Base-by-base conservation (phyloP, 1,140 invertebrate species). In the Drosophila nigrodunni region DNA sequence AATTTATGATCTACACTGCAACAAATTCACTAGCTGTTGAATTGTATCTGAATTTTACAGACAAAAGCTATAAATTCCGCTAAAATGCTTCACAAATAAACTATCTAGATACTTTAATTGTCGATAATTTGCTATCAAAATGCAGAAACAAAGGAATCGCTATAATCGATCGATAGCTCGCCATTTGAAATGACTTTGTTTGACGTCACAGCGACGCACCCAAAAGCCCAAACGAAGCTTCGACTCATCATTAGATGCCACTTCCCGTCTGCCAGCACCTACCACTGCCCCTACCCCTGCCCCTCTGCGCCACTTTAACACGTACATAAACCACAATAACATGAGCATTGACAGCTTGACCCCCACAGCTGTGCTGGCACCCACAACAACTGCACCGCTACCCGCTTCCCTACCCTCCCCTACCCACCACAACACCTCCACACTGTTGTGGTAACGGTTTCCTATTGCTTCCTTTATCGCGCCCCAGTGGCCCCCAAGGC, bases 401-500 rank as follows among this genome's bases (percentile, higher is more conserved):
- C 10, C 10, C 49, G n/a, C 3, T 21, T 7, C 11, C 7, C 47
- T 50, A 3, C 25, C 25, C 25, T 30, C 46, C n/a, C 30, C 34
- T 54, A 7, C 52, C 3, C 7, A n/a, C 30, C n/a, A 35, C 30
- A 52, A 13, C 13, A 35, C 3, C 7, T 30, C 30, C n/a, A 52
- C 30, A 52, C n/a, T 34, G 30, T n/a, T 62, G 46, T 30, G 61
- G 39, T 11, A 30, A 74, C 34, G 59, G 35, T 74, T 74, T 74
- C 49, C 65, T 50, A 52, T 77, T 77, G 80, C 54, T 87, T 87
- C 83, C 83, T 82, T 74, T 74, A 79, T 50, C 49, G 47, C 25
- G 6, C 8, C 25, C 49, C 43, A 52, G 30, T 8, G 47, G 34
- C 7, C 7, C 25, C 49, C 43, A 52, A 34, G 10, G 37, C 68